Evolutionary conservation across 2,797 vertebrate genomes (phyloP).

Genomic region (Stomatorhinus walkeri): DNA sequence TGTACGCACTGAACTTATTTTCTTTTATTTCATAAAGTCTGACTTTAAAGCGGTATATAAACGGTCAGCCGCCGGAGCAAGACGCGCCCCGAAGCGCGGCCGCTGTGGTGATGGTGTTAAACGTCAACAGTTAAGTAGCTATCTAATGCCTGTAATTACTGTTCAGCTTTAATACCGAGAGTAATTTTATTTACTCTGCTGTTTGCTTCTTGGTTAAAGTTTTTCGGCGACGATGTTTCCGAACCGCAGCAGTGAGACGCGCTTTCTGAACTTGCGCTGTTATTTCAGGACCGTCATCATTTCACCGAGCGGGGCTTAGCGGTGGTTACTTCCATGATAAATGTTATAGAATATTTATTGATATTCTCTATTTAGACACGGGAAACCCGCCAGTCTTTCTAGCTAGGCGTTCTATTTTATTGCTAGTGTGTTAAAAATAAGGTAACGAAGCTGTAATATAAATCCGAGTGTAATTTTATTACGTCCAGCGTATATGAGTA

Average conservation of each 20-base stretch:
- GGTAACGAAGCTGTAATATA: background rate
- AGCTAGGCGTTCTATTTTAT: background rate
- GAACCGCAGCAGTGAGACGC: background rate
- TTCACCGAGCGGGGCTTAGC: constrained; percentile 28
- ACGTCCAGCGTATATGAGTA: background rate
- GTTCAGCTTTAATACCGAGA: background rate
- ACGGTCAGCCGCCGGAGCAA: background rate
- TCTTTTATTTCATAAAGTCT: background rate
- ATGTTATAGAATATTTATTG: background rate
- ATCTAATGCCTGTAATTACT: background rate
- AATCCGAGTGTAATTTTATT: background rate
- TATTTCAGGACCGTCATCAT: constrained; percentile 32
- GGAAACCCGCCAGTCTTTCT: background rate
- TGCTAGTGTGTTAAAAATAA: background rate
- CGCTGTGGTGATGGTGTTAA: constrained; percentile 24
- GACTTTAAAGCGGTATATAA: background rate
- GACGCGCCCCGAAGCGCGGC: constrained; percentile 35
- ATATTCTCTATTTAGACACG: background rate
- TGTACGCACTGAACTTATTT: constrained; percentile 16
- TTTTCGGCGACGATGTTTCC: background rate
- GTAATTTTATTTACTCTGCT: background rate
- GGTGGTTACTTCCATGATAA: background rate
- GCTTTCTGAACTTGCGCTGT: constrained; percentile 37
- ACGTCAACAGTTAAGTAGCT: background rate
- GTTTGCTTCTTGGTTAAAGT: background rate